These are phyloP conservation scores for Pollicipes pollicipes DNA, from an alignment of 1,140 invertebrate genomes.

Conservation along the genomic window DNA sequence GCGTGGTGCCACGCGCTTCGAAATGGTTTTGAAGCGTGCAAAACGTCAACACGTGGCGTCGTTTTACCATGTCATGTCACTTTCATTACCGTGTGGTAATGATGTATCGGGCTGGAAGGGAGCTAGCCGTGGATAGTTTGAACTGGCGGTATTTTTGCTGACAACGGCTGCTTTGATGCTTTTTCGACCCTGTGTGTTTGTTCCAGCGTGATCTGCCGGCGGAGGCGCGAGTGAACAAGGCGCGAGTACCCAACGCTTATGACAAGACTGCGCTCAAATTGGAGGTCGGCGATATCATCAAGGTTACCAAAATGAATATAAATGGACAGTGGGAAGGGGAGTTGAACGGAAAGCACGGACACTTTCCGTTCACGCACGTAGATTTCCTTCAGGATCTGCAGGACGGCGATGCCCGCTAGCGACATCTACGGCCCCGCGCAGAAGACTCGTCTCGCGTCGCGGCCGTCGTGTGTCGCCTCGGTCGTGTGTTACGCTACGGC, in stretches of 20 bases:
- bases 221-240: slow-evolving; percentile 81
- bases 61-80: no score
- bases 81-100: no score
- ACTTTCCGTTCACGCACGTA: slow-evolving; percentile 95
- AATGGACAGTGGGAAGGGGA: slow-evolving; percentile 97
- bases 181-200: no score
- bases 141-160: no score
- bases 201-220: no score
- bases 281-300: slow-evolving; percentile 82
- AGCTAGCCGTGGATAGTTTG: no score
- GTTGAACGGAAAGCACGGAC: slow-evolving; percentile 72
- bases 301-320: slow-evolving; percentile 89
- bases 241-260: slow-evolving; percentile 83
- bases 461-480: no score
- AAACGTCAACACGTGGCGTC: no score
- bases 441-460: not conserved
- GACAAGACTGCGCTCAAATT: slow-evolving; percentile 86
- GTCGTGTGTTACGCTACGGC: not conserved
- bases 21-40: no score
- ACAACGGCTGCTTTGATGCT: no score
- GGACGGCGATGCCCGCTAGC: not conserved
- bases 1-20: no score
- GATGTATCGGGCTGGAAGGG: no score
- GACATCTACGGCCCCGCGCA: not conserved
- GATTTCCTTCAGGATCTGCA: slow-evolving; percentile 58